Evolutionary conservation across 2,888 invertebrate genomes (phyloP), one percentile per base, ranked within the genome.

Genomic region (Polyploca ridens): DNA sequence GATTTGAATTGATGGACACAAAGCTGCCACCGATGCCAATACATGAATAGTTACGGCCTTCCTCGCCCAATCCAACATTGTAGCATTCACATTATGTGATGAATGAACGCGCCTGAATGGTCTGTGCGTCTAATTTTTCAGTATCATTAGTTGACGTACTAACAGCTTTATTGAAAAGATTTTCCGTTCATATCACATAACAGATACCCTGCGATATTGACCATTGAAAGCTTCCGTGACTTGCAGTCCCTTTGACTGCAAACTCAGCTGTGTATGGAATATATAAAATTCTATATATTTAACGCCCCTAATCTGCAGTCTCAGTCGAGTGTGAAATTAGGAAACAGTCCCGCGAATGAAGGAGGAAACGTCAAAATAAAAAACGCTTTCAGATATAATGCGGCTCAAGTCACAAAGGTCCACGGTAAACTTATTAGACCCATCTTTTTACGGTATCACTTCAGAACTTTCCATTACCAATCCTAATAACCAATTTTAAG

Each of bases 21-120:
- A 84, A 85, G 81, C 80, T 78, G 79, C 75, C 75, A 71, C 78
- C 81, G 83, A 81, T 86, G 84, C 78, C 83, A 80, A 82, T 75
- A 76, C 75, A 77, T 91, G 88, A 90, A 91, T 91, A 86, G 86
- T 74, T 68, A 71, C 85, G 92, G 86, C 93, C 92, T 92, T 90
- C 90, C 87, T 81, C 78, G 84, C 93, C 93, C 88, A 86, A 87
- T 83, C 89, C 83, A 78, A 82, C 85, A 90, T 89, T 91, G 88
- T 90, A 81, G 77, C 76, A 77, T 72, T 81, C 78, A 82, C 82
- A 85, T 85, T 86, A 46, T 46, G 84, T 81, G 68, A 84, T 90
- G 87, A 90, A 90, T 89, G 85, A 84, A 74, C 79, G 72, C 76
- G 72, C 75, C 79, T 87, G 83, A 87, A 90, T 90, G 84, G 84